phyloP scores from a whole-genome alignment of 2,113 vertebrate species.

The Nansenia antarctica region DNA sequence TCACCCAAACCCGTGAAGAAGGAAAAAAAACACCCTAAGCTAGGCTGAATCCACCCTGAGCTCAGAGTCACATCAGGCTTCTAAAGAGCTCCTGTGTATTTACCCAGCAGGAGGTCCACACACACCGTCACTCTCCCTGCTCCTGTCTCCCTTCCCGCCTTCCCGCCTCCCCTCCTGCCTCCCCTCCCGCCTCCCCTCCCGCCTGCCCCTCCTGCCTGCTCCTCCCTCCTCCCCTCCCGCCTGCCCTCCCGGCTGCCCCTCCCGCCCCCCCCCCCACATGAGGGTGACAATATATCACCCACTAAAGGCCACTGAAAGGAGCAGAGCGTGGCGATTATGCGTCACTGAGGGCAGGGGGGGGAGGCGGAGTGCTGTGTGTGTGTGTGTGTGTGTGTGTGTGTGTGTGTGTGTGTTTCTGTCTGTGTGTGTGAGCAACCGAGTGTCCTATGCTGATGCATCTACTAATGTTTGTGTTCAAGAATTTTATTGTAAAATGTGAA shows the following conservation, averaged over 20 bases:
- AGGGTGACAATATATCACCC: conserved; percentile 61
- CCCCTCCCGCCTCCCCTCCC: neutral
- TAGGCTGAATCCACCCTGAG: no score
- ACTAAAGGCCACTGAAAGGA: conserved; percentile 41
- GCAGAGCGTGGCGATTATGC: conserved; percentile 50
- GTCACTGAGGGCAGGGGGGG: conserved; percentile 18
- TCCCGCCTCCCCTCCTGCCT: no score
- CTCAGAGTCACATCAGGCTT: conserved; percentile 37
- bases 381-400: no score
- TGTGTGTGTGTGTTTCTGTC: no score
- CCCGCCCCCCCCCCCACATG: conserved; percentile 6
- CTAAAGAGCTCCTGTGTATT: conserved; percentile 47
- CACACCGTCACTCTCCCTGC: conserved; percentile 48
- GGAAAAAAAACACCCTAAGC: no score
- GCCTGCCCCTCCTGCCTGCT: neutral
- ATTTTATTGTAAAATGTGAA: no score
- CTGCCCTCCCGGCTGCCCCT: no score
- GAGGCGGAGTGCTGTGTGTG: conserved; percentile 17
- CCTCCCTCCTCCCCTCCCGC: neutral
- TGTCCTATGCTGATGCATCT: no score
- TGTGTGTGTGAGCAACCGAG: no score
- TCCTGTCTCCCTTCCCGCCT: no score
- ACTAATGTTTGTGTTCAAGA: no score
- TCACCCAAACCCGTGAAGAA: no score
- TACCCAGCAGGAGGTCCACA: conserved; percentile 64